These are phyloP conservation scores for Podocnemis expansa DNA, from an alignment of 2,113 vertebrate species.

Conservation along the genomic window DNA sequence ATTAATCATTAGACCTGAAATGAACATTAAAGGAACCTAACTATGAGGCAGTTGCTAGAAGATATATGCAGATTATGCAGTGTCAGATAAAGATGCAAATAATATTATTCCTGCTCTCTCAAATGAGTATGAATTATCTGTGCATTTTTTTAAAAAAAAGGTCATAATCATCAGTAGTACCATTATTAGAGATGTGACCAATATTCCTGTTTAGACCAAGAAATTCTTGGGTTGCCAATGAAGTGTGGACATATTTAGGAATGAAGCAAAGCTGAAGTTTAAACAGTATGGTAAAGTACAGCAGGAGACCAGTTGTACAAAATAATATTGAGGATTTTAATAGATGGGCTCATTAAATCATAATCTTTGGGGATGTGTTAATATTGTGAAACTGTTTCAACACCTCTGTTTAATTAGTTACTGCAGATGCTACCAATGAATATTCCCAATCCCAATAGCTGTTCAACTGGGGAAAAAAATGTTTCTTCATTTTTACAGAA, in stretches of 20 bases:
- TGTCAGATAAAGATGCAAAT: rapidly evolving
- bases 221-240: neutral
- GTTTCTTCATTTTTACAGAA: neutral
- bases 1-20: neutral
- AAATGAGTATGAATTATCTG: neutral
- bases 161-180: neutral
- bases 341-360: slow-evolving; percentile 31
- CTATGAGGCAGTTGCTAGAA: neutral
- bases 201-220: neutral
- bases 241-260: neutral
- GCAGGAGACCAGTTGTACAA: neutral
- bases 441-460: neutral
- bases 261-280: slow-evolving; percentile 10
- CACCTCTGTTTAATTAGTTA: slow-evolving; percentile 38
- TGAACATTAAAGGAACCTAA: neutral
- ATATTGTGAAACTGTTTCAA: slow-evolving; percentile 41
- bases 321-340: slow-evolving; percentile 25
- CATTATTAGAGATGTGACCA: neutral
- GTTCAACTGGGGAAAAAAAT: rapidly evolving
- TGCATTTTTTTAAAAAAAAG: neutral
- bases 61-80: neutral
- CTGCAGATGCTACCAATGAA: slow-evolving; percentile 22
- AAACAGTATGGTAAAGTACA: neutral
- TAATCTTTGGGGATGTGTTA: slow-evolving; percentile 15
- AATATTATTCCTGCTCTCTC: neutral